Evolutionary conservation across 2,888 invertebrate species (phyloP), one percentile per base, ranked within the genome.

Genomic region (Drosophila ezoana): DNA sequence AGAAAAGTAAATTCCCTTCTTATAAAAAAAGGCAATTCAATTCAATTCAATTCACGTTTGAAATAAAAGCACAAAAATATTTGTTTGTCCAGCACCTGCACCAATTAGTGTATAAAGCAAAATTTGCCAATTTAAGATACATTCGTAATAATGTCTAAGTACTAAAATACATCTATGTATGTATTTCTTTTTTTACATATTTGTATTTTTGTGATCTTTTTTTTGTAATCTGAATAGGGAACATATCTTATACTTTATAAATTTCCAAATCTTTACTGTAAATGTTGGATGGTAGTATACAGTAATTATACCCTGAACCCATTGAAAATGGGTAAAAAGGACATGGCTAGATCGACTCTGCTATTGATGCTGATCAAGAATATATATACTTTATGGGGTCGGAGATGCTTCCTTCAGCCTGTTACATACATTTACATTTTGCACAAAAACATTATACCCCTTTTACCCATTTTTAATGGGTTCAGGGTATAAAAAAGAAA

Each of bases 41-140:
- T 33, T 52, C n/a, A 43, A 56, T 53, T 51, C 16, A 44, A 54
- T 41, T 41, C 41, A 65, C 52, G 16, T 45, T 73, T 61, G 2
- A 53, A 56, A 41, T 48, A 68, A 61, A 44, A 54, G 77, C 77
- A 76, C 76, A 13, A 58, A 57, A 58, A 57, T 57, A 47, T 43
- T 65, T 70, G 43, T 64, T 70, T 64, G 23, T 62, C 53, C 40
- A 73, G 71, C 74, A 77, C 74, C 52, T 71, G 78, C 78, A 77
- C 78, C 20, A 62, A 37, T 56, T 53, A 73, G 43, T 35, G 20
- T 60, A 58, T 10, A 56, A 43, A 56, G 40, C 28, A 59, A 38
- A 41, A 14, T 43, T 44, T 48, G 20, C n/a, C 11, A 35, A 35
- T 13, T 40, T 38, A 16, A 18, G 14, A 16, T 28, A 32, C 9